A percentile compares a stretch with the other conserved stretches of the same genome.
Conservation (phyloP, 2,888 invertebrate species). For the Catocala fraxini region DNA sequence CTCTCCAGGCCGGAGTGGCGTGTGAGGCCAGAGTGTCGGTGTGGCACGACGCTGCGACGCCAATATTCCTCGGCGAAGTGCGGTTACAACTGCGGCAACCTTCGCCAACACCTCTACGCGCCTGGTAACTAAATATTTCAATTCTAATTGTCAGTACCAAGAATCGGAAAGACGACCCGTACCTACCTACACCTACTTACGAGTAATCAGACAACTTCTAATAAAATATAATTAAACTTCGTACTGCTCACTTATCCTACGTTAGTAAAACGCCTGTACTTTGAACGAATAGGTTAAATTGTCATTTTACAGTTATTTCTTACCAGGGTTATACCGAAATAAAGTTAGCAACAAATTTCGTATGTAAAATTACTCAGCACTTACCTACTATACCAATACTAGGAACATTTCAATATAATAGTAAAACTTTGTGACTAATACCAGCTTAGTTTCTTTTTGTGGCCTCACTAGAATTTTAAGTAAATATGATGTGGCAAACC, state of each 20-base stretch:
- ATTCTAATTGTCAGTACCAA: neutral
- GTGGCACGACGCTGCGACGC: slow-evolving; percentile 95
- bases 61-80: slow-evolving; percentile 96
- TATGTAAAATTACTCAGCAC: slow-evolving; percentile 3
- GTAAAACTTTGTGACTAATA: slow-evolving; percentile 6
- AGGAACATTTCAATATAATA: slow-evolving; percentile 5
- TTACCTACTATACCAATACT: slow-evolving; percentile 3
- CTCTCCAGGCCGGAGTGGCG: slow-evolving; percentile 88
- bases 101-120: slow-evolving; percentile 80
- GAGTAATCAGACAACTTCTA: too few species aligned
- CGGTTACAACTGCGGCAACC: slow-evolving; percentile 92
- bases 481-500: slow-evolving; percentile 11
- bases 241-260: too few species aligned
- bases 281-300: too few species aligned
- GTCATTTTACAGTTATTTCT: too few species aligned
- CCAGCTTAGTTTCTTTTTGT: slow-evolving; percentile 3
- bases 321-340: neutral
- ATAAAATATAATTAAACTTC: too few species aligned
- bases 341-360: neutral
- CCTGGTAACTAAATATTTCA: slow-evolving; percentile 88
- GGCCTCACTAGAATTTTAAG: slow-evolving; percentile 1
- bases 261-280: too few species aligned
- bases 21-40: slow-evolving; percentile 94
- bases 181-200: too few species aligned
- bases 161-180: too few species aligned